Evolutionary conservation across 2,888 invertebrate genomes (phyloP), one percentile per base, ranked within the genome.

Genomic region (Tubiluchus corallicola): DNA sequence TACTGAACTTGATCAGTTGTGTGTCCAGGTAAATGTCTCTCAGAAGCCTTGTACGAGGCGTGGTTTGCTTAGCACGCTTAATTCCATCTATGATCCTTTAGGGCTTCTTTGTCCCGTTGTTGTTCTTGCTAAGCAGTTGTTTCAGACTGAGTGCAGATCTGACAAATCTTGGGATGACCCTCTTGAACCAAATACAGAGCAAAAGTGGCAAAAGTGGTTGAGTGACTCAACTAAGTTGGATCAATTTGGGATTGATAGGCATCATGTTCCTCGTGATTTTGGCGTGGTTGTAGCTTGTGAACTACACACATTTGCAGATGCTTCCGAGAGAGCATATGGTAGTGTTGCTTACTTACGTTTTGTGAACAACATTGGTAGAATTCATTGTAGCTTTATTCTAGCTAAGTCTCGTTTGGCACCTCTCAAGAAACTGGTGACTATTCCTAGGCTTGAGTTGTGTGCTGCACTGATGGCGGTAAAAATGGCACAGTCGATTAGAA

Each of bases 391-490:
- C 4, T 45, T 45, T 4, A 13, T 45, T 4, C 9, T 43, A 15
- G 20, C 17, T n/a, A 45, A 37, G 17, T 17, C 42, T 4, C 29
- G 37, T 20, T 19, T 45, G 16, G 42, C 45, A 4, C 45, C 45
- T 2, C 15, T 45, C 17, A 45, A 45, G 20, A 17, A 17, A 2
- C 5, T n/a, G n/a, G n/a, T 20, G 2, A 45, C 29, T 5, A 45
- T 45, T 17, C 45, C 45, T 9, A 42, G 45, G 13, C 17, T 45
- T 19, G 45, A 45, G 17, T 37, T 45, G 20, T 21, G 37, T 21
- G 45, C 42, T 16, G 45, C 42, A 17, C 17, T 20, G n/a, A 15
- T 29, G 16, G 42, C 45, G 9, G 41, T 45, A n/a, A 37, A 43
- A 16, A 2, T 45, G n/a, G 43, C 37, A 19, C 3, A 38, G 17